A percentile compares a stretch with the other conserved stretches of the same genome.
Evolutionary conservation across 2,113 vertebrate genomes (phyloP).

Genomic region (Coturnix japonica): DNA sequence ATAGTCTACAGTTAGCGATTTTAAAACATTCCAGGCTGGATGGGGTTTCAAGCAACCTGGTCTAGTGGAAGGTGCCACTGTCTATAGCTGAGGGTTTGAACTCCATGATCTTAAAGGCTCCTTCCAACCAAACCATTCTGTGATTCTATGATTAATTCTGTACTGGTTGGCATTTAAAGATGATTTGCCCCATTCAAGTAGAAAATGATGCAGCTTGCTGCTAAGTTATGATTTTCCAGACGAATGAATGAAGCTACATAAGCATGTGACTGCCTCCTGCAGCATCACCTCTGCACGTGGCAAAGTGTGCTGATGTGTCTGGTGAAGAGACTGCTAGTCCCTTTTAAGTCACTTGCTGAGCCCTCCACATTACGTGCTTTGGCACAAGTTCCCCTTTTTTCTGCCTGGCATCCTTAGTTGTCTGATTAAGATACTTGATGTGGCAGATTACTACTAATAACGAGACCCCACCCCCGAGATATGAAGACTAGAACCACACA

Average conservation of each 20-base stretch:
- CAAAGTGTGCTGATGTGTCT: not conserved
- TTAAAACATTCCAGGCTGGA: not conserved
- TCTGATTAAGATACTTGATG: slow-evolving; percentile 8
- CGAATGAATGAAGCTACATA: not conserved
- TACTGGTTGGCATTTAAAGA: not conserved
- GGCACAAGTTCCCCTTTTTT: not conserved
- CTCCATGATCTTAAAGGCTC: no score
- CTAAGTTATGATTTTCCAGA: not conserved
- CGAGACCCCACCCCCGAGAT: not conserved
- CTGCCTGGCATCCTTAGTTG: not conserved
- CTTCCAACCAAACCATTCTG: no score
- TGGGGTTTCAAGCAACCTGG: no score
- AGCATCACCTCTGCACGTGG: not conserved
- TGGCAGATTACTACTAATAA: not conserved
- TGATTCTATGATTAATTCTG: not conserved
- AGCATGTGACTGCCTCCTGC: not conserved
- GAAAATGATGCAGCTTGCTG: not conserved
- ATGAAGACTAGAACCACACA: slow-evolving; percentile 79
- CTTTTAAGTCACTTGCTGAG: not conserved
- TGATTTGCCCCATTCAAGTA: not conserved
- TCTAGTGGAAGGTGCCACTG: no score
- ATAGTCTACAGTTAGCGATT: not conserved
- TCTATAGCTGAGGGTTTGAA: no score
- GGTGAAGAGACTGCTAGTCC: not conserved
- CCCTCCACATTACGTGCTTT: not conserved